Conservation (phyloP, 1,140 invertebrate species). For the Drosophila micromelanica region DNA sequence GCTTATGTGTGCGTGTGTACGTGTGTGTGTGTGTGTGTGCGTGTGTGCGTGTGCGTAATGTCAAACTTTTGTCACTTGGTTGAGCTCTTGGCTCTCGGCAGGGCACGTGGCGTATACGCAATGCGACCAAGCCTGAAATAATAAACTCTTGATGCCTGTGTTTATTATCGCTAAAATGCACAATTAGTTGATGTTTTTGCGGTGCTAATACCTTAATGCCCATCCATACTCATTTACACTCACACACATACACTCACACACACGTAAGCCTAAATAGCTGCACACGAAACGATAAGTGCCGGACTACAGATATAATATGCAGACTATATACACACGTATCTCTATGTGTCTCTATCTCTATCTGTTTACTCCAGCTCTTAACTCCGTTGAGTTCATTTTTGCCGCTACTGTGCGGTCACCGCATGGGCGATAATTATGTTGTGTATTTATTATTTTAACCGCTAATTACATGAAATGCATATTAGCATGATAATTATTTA, state of each 20-base stretch:
- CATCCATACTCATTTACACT: slow-evolving; percentile 22
- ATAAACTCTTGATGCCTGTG: slow-evolving; percentile 71
- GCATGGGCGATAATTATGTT: slow-evolving; percentile 79
- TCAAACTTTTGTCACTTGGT: slow-evolving; percentile 70
- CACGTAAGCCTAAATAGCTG: slow-evolving; percentile 26
- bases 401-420: slow-evolving; percentile 61
- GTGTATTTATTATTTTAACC: slow-evolving; percentile 83
- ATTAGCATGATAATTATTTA: slow-evolving; percentile 82
- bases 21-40: slow-evolving; percentile 1
- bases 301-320: slow-evolving; percentile 44
- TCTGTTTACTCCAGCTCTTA: slow-evolving; percentile 13
- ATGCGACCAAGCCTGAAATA: slow-evolving; percentile 66
- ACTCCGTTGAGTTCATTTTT: slow-evolving; percentile 57
- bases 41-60: slow-evolving; percentile 18
- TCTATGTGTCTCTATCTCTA: slow-evolving; percentile 2
- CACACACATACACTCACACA: slow-evolving; percentile 17
- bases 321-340: slow-evolving; percentile 18
- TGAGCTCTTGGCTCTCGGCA: slow-evolving; percentile 4
- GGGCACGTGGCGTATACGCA: slow-evolving; percentile 47
- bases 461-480: slow-evolving; percentile 83
- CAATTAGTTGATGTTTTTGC: slow-evolving; percentile 82
- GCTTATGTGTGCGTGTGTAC: too few relatives aligned
- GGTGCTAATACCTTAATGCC: slow-evolving; percentile 79
- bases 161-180: slow-evolving; percentile 82
- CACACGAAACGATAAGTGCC: slow-evolving; percentile 64